Evolutionary conservation across 1,140 invertebrate species (phyloP), one percentile per base, ranked within the genome.

Genomic region (Scaptodrosophila lebanonensis): DNA sequence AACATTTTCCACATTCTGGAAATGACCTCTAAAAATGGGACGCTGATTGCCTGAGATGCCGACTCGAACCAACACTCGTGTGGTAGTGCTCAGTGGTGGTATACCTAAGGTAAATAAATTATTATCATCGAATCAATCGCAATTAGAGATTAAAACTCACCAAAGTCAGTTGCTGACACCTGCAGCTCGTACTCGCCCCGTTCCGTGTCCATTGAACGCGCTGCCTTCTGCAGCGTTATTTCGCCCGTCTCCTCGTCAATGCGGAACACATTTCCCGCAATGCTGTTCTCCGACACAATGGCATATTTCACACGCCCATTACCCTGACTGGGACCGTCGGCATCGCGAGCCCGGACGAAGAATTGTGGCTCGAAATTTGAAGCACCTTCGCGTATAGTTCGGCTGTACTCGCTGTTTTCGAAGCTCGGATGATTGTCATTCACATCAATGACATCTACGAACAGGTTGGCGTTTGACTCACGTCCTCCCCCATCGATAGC

Each of bases 391-490:
- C 93, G 87, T 22, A 93, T 90, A 6, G 92, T 93, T 42, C 93
- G 89, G 35, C 92, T 90, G 64, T 95, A 96, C 45, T 93, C 91
- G 0, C 85, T 67, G 18, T 90, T 88, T 45, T 94, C 91, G 85
- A 97, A 97, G 0, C 89, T 71, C 0, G 95, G 95, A 29, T 90
- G 89, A 70, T 97, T 96, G 76, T 97, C 95, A 77, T 97, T 97
- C 0, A 93, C 90, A 75, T 95, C 94, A 3, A 91, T 73, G 0
- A 95, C 87, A 33, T 93, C 92, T 6, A 96, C 89, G 8, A 92
- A 91, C 22, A 92, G 89, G 85, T 91, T 93, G 0, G 91, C 91
- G 16, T 91, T 90, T 0, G 91, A 90, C 2, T 92, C 88, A 63
- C 89, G 90, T 0, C 92, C 93, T 0, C 94, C 93, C 1, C 93